Evolutionary conservation across 2,888 invertebrate genomes (phyloP).

Genomic region (Phortica magna): DNA sequence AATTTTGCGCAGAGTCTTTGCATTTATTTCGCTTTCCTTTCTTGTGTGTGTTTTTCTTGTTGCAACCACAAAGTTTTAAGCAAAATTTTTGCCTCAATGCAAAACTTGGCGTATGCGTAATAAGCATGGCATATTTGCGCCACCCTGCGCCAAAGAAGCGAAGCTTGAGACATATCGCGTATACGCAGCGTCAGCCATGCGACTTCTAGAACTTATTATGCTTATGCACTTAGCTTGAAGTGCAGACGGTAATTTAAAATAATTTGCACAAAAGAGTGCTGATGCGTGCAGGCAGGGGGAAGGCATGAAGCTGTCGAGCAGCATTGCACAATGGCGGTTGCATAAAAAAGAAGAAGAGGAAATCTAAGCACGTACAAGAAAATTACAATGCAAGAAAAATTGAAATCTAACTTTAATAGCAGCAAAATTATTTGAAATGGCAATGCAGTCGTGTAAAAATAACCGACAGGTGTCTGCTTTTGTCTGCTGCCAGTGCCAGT

Average conservation of each 20-base stretch:
- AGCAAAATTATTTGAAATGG: slow-evolving; percentile 63
- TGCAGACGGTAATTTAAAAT: slow-evolving; percentile 5
- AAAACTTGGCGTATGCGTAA: slow-evolving; percentile 12
- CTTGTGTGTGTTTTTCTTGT: neutral
- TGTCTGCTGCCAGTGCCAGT: slow-evolving; percentile 38
- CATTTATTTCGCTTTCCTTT: neutral
- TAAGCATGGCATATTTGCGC: neutral
- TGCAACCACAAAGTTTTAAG: neutral
- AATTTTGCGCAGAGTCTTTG: neutral
- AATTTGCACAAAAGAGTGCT: neutral
- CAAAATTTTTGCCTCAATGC: neutral
- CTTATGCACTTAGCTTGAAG: slow-evolving; percentile 1
- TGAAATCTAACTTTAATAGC: slow-evolving; percentile 68
- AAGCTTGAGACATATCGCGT: slow-evolving; percentile 2
- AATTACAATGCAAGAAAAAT: slow-evolving; percentile 40
- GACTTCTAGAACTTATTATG: slow-evolving; percentile 13
- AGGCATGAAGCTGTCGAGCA: neutral
- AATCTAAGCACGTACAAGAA: slow-evolving; percentile 7
- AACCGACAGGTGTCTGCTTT: slow-evolving; percentile 60
- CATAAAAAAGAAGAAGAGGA: too few species aligned
- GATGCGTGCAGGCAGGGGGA: neutral
- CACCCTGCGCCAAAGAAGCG: too few species aligned
- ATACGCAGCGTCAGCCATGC: slow-evolving; percentile 7
- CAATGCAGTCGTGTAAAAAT: slow-evolving; percentile 58
- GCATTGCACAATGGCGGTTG: neutral